Conservation (phyloP, 2,113 vertebrate species). For the Dascyllus trimaculatus region DNA sequence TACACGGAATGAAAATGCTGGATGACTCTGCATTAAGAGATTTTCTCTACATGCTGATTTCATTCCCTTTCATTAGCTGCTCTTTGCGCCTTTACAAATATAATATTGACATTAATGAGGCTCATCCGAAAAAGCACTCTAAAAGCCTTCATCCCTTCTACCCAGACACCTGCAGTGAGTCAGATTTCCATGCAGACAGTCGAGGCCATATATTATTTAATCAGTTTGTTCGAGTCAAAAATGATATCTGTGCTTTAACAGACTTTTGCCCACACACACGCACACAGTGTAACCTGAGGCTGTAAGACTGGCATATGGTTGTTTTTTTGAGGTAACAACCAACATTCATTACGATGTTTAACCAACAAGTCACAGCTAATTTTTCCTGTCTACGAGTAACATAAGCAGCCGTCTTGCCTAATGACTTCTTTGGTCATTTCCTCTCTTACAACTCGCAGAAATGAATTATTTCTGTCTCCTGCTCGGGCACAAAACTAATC, state of each 20-base stretch:
- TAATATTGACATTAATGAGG: background rate
- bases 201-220: slow-evolving; percentile 9
- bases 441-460: slow-evolving; percentile 25
- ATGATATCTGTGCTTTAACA: background rate
- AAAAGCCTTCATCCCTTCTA: background rate
- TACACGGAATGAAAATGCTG: too few relatives aligned
- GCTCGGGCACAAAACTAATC: slow-evolving; percentile 9
- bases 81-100: background rate
- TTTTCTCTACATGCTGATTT: too few relatives aligned
- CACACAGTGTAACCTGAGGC: slow-evolving; percentile 20
- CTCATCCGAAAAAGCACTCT: background rate
- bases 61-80: background rate
- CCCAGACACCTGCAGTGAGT: slow-evolving; percentile 8
- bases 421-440: slow-evolving; percentile 56
- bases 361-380: slow-evolving; percentile 18
- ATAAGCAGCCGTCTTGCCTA: slow-evolving; percentile 26
- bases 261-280: background rate
- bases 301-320: slow-evolving; percentile 2
- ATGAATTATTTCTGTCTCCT: slow-evolving; percentile 16
- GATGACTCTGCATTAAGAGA: too few relatives aligned
- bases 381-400: slow-evolving; percentile 34
- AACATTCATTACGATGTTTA: slow-evolving; percentile 36
- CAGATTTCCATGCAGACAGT: slow-evolving; percentile 15
- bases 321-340: slow-evolving; percentile 7
- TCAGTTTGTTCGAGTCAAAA: background rate